These are phyloP conservation scores for Holocentrus rufus DNA, from an alignment of 2,797 vertebrate genomes.

Conservation along the genomic window DNA sequence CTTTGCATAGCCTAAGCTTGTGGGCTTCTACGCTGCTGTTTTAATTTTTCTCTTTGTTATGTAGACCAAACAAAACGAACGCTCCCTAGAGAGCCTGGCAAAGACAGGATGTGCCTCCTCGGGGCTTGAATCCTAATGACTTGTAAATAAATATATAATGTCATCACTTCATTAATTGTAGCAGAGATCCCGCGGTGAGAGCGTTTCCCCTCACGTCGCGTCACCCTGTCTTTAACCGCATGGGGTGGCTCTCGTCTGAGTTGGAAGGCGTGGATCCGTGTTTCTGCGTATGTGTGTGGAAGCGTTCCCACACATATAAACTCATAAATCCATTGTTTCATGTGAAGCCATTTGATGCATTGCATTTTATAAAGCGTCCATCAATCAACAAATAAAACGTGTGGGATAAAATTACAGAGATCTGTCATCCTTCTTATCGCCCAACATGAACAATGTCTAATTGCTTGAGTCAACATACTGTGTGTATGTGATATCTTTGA, in stretches of 20 bases:
- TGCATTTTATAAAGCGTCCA: not conserved
- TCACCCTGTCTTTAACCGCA: constrained; percentile 47
- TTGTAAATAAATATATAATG: constrained; percentile 83
- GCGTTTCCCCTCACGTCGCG: constrained; percentile 58
- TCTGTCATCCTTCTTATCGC: constrained; percentile 1
- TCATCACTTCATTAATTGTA: constrained; percentile 80
- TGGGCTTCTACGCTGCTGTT: constrained; percentile 63
- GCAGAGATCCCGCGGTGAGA: constrained; percentile 64
- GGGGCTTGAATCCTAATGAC: constrained; percentile 80
- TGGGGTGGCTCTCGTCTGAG: constrained; percentile 42
- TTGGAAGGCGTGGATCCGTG: constrained; percentile 1
- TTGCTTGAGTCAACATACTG: not conserved
- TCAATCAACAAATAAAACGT: constrained; percentile 1
- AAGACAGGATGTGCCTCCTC: constrained; percentile 70
- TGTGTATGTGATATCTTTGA: not conserved
- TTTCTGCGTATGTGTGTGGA: not conserved
- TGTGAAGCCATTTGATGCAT: constrained; percentile 19
- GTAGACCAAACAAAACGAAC: constrained; percentile 75
- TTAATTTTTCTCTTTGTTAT: constrained; percentile 74
- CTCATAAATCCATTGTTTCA: constrained; percentile 27
- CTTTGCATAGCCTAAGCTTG: constrained; percentile 62
- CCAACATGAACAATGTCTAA: not conserved
- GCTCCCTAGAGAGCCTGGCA: constrained; percentile 68
- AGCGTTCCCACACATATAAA: not conserved
- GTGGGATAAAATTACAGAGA: not conserved